Base-by-base conservation (phyloP, 2,888 invertebrate genomes). In the Nemotelus nigrinus region DNA sequence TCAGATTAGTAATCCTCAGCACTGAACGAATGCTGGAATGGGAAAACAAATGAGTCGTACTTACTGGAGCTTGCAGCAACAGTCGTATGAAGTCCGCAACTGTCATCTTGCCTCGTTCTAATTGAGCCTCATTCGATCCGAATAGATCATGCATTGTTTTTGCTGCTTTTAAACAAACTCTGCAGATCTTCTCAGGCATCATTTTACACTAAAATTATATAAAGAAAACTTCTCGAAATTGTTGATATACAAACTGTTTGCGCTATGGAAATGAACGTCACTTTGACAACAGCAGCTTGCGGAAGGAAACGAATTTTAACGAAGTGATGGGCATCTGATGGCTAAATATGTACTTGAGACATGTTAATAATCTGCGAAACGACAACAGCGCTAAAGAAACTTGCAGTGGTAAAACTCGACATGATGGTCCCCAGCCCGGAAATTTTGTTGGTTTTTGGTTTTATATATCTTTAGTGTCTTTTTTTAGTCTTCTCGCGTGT, bases 241-340 rank as follows among this genome's bases (percentile, higher is more conserved):
- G 55, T 70, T 70, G 68, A 68, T 68, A 55, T 4, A 67, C 47
- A 53, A 43, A 70, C 3, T 53, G 41, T 50, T 70, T 70, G 70
- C 55, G 70, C 70, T 43, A 43, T 70, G 43, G 43, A 10, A 41
- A 2, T 43, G 3, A 55, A 43, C 44, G 70, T 70, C 70, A 70
- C 53, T 70, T 70, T 70, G 70, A 70, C 53, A 25, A n/a, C 47
- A 45, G 44, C 65, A 5, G 47, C 65, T 25, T 25, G 25, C 25
- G 25, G 25, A 25, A 25, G 25, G 25, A 25, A 25, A 25, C 25
- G 25, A 25, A 25, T 45, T 65, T 65, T 25, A 47, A n/a, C 47
- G 47, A 44, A 65, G 47, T 63, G 39, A 43, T 63, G 7, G 63
- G 43, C 67, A 67, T 67, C 70, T 70, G 70, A 70, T 65, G 47